Percentiles rank a stretch among this genome's conserved stretches.
Conservation (phyloP, 2,113 vertebrate genomes). For the Globicephala melas region DNA sequence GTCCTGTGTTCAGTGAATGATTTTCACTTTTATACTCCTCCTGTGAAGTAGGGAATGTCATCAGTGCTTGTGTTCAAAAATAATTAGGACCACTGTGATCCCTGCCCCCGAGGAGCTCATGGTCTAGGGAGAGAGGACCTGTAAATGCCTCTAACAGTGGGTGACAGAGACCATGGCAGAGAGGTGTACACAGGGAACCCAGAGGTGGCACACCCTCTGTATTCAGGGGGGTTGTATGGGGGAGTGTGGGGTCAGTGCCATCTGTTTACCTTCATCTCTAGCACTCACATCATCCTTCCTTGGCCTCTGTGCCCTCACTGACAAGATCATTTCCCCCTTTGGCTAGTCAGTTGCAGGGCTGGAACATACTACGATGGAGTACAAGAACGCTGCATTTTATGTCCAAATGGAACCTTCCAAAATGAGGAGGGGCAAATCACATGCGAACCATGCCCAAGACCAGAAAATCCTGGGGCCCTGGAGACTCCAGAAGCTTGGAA, state of each 20-base stretch:
- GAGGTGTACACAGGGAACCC: background rate
- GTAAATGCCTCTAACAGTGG: background rate
- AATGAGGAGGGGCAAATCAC: slow-evolving; percentile 89
- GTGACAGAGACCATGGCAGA: background rate
- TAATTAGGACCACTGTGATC: background rate
- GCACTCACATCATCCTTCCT: background rate
- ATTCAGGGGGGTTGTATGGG: background rate
- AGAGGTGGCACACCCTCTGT: background rate
- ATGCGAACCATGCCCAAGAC: slow-evolving; percentile 85
- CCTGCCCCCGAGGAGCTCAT: background rate
- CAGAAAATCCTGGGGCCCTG: slow-evolving; percentile 81
- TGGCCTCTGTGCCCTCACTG: slow-evolving; percentile 5
- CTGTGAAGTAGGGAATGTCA: background rate
- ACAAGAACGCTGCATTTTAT: slow-evolving; percentile 86
- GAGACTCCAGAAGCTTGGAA: slow-evolving; percentile 84
- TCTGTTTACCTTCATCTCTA: background rate
- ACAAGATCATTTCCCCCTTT: slow-evolving; percentile 48
- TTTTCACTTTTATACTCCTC: background rate
- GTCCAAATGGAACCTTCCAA: slow-evolving; percentile 89
- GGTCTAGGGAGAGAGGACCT: background rate
- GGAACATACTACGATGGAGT: slow-evolving; percentile 85
- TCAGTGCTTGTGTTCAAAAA: background rate
- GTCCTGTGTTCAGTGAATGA: background rate
- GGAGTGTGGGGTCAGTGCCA: background rate
- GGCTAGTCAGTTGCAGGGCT: slow-evolving; percentile 86